A percentile compares a stretch with the other conserved stretches of the same genome.
These are phyloP conservation scores for Spilarctia lutea DNA, from an alignment of 2,888 invertebrate species.

Conservation along the genomic window DNA sequence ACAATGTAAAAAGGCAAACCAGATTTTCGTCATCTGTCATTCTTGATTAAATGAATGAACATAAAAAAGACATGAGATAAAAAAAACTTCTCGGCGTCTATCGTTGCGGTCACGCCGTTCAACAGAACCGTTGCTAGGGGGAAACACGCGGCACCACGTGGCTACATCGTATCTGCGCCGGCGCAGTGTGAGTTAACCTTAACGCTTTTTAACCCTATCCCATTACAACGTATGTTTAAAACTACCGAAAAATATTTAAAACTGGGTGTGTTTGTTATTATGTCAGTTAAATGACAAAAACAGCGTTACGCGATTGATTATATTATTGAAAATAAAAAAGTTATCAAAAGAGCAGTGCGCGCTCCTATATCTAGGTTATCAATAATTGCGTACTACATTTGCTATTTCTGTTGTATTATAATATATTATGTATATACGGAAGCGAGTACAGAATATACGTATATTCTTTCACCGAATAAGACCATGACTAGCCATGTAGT, in stretches of 20 bases:
- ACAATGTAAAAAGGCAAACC: not conserved
- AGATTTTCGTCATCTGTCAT: constrained; percentile 9
- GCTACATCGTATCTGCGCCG: not conserved
- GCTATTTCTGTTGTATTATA: constrained; percentile 34
- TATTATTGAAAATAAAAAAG: constrained; percentile 28
- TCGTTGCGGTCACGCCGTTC: constrained; percentile 6
- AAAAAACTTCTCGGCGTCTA: constrained; percentile 1
- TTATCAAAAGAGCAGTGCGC: constrained; percentile 29
- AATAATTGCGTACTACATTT: constrained; percentile 24
- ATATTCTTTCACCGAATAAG: no score
- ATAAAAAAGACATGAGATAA: constrained; percentile 1
- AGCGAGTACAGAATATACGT: not conserved
- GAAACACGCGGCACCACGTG: constrained; percentile 4
- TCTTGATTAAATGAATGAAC: constrained; percentile 11
- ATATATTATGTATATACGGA: constrained; percentile 32
- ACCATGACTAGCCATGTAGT: not conserved
- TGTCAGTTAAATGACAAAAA: constrained; percentile 11
- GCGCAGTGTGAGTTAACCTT: not conserved
- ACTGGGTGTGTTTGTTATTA: constrained; percentile 12
- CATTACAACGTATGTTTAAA: not conserved
- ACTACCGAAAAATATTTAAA: not conserved
- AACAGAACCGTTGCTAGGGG: constrained; percentile 6
- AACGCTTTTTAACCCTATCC: not conserved
- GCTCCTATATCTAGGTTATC: constrained; percentile 41
- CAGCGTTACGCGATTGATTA: constrained; percentile 4